Conservation (phyloP, 2,888 invertebrate genomes). For the Drosophila trichaetosa region DNA sequence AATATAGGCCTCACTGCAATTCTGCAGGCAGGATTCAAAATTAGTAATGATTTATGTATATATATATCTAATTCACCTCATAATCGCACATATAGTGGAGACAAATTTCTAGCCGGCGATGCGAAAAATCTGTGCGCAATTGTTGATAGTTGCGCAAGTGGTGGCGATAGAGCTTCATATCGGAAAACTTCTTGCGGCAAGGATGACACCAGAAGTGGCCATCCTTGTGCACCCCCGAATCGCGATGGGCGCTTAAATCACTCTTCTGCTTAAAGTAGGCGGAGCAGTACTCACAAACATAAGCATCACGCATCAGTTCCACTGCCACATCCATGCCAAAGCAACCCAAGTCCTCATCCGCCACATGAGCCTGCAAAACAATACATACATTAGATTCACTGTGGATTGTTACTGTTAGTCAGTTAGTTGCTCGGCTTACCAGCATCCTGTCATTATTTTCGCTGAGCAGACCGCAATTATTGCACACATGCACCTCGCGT, state of each 20-base stretch:
- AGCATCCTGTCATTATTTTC: slow-evolving; percentile 52
- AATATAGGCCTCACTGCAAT: slow-evolving; percentile 75
- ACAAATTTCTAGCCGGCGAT: slow-evolving; percentile 61
- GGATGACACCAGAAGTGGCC: slow-evolving; percentile 69
- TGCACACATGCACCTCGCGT: slow-evolving; percentile 70
- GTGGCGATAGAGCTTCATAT: slow-evolving; percentile 73
- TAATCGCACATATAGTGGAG: slow-evolving; percentile 77
- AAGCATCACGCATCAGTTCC: slow-evolving; percentile 66
- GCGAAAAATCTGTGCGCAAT: slow-evolving; percentile 46
- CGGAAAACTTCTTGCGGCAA: slow-evolving; percentile 56
- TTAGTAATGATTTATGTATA: not conserved
- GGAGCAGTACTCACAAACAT: slow-evolving; percentile 82
- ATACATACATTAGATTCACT: not conserved
- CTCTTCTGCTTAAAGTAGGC: slow-evolving; percentile 69
- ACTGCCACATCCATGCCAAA: slow-evolving; percentile 43
- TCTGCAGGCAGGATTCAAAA: slow-evolving; percentile 50
- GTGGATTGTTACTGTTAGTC: not conserved
- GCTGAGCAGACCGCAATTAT: slow-evolving; percentile 76
- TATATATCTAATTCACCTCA: slow-evolving; percentile 53
- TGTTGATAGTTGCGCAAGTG: slow-evolving; percentile 64
- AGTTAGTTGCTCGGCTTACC: slow-evolving; percentile 44
- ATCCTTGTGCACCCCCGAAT: slow-evolving; percentile 66
- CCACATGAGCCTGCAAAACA: slow-evolving; percentile 34
- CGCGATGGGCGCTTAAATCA: slow-evolving; percentile 75
- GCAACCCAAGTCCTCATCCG: slow-evolving; percentile 36